A percentile compares a stretch with the other conserved stretches of the same genome.
Conservation (phyloP, 2,797 vertebrate species). For the Channallabes apus region DNA sequence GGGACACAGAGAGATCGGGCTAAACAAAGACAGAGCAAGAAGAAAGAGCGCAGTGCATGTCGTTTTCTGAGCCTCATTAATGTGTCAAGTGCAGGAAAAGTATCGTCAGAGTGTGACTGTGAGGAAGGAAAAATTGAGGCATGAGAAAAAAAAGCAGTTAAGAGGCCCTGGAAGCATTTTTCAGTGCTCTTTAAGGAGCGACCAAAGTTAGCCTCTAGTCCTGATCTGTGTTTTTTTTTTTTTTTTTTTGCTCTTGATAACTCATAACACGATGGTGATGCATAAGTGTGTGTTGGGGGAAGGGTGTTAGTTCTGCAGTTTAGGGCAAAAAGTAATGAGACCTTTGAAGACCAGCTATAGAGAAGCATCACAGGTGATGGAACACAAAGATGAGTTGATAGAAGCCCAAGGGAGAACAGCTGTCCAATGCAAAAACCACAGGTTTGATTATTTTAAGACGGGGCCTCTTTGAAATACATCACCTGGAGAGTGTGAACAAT, state of each 20-base stretch:
- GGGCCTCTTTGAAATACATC: constrained; percentile 67
- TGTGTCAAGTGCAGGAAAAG: constrained; percentile 48
- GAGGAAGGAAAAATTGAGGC: constrained; percentile 42
- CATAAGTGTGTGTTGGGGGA: no score
- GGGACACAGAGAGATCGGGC: constrained; percentile 28
- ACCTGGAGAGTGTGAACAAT: constrained; percentile 57
- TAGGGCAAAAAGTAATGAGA: constrained; percentile 24
- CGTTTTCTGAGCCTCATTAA: constrained; percentile 50
- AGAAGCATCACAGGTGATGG: constrained; percentile 4
- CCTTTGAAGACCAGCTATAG: constrained; percentile 3
- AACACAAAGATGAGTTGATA: constrained; percentile 21
- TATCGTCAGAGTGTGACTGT: constrained; percentile 36
- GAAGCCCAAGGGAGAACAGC: constrained; percentile 55
- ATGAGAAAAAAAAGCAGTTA: constrained; percentile 28
- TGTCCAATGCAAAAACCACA: constrained; percentile 59
- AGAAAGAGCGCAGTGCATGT: constrained; percentile 32
- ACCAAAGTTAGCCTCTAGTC: constrained; percentile 14
- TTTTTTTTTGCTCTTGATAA: constrained; percentile 28
- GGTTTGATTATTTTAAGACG: constrained; percentile 64
- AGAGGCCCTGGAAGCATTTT: constrained; percentile 42
- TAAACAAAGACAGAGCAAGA: constrained; percentile 42
- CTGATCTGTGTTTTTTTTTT: constrained; percentile 1
- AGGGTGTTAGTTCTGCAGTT: background rate
- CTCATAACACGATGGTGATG: background rate
- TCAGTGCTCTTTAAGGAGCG: constrained; percentile 8